These are phyloP conservation scores for Lutjanus argentimaculatus DNA, from an alignment of 2,797 vertebrate genomes.

Conservation along the genomic window DNA sequence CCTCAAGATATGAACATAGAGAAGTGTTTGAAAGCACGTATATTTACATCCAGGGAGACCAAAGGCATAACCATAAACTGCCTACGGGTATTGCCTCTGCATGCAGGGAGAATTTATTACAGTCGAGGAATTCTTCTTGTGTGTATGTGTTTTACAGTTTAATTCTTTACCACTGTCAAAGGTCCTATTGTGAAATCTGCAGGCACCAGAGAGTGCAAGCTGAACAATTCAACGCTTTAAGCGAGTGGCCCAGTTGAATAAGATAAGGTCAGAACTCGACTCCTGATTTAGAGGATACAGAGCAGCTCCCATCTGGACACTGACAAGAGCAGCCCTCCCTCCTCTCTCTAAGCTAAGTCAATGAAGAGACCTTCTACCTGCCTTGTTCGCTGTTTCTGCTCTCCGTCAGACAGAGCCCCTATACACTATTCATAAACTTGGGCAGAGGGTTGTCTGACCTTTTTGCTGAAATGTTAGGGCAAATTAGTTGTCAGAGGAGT, in stretches of 20 bases:
- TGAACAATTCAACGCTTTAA: slow-evolving; percentile 54
- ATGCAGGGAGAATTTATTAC: slow-evolving; percentile 44
- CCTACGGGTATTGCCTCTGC: slow-evolving; percentile 40
- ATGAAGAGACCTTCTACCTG: slow-evolving; percentile 73
- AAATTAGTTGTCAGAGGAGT: slow-evolving; percentile 85
- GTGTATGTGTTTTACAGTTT: slow-evolving; percentile 26
- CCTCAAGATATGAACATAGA: slow-evolving; percentile 46
- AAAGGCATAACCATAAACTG: slow-evolving; percentile 54
- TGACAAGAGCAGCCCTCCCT: slow-evolving; percentile 61
- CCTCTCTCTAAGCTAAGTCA: slow-evolving; percentile 56
- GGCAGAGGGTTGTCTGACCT: slow-evolving; percentile 83
- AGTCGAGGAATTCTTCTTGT: slow-evolving; percentile 13
- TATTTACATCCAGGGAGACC: slow-evolving; percentile 52
- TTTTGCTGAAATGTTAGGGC: slow-evolving; percentile 85
- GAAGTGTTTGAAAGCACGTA: slow-evolving; percentile 51
- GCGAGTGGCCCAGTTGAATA: slow-evolving; percentile 54
- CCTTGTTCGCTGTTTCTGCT: slow-evolving; percentile 62
- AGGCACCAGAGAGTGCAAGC: slow-evolving; percentile 47
- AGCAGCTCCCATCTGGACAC: slow-evolving; percentile 70
- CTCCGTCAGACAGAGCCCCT: slow-evolving; percentile 58
- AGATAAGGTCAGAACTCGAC: slow-evolving; percentile 70
- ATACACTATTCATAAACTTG: slow-evolving; percentile 80
- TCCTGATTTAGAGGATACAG: slow-evolving; percentile 64
- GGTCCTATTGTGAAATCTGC: slow-evolving; percentile 53
- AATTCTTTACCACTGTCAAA: slow-evolving; percentile 56